phyloP scores from a whole-genome alignment of 2,888 invertebrate species.

The Lucinisca nassula region DNA sequence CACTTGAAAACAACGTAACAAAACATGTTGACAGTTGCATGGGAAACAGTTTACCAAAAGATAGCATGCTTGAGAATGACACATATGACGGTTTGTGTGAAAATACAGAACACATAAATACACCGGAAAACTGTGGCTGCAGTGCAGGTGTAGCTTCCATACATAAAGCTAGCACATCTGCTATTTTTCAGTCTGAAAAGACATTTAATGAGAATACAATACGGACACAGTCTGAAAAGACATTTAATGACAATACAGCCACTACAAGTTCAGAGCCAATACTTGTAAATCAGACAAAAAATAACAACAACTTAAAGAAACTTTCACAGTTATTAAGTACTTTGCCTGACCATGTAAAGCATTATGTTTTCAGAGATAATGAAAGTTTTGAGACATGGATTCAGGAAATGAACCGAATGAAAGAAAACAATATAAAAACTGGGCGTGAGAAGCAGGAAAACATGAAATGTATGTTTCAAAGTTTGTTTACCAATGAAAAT shows the following conservation, averaged over 20 bases:
- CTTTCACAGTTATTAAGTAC: neutral
- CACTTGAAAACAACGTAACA: too few relatives aligned
- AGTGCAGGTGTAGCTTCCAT: too few relatives aligned
- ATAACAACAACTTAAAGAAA: neutral
- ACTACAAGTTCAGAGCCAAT: neutral
- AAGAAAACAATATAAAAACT: conserved; percentile 80
- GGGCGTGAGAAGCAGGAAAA: conserved; percentile 82
- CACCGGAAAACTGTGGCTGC: too few relatives aligned
- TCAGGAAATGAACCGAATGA: conserved; percentile 75
- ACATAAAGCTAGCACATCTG: too few relatives aligned
- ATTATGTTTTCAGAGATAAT: conserved; percentile 87
- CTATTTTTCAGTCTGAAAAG: too few relatives aligned
- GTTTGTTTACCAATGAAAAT: conserved; percentile 47
- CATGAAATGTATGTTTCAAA: conserved; percentile 76
- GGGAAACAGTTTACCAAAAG: too few relatives aligned
- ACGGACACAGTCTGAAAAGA: neutral
- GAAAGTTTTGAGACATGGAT: conserved; percentile 88
- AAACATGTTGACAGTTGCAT: too few relatives aligned
- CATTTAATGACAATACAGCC: neutral
- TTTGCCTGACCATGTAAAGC: conserved; percentile 66
- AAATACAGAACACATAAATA: too few relatives aligned
- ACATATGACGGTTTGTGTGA: too few relatives aligned
- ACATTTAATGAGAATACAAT: too few relatives aligned
- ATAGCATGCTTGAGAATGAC: too few relatives aligned
- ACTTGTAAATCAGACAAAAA: neutral